Evolutionary conservation across 1,140 invertebrate genomes (phyloP).

Genomic region (Trachymyrmex cornetzi): DNA sequence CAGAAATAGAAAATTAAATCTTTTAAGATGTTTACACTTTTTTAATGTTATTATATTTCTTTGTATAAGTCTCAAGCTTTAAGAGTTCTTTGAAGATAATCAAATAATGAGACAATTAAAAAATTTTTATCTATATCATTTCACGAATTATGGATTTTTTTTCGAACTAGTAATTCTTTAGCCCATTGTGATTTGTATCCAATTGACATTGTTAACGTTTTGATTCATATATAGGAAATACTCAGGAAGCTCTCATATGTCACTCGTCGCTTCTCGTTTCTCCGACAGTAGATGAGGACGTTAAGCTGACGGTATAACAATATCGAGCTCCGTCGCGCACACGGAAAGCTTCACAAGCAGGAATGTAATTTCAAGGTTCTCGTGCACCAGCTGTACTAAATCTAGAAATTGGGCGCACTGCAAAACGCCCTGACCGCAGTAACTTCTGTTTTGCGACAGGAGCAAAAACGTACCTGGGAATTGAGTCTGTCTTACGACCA

Average conservation of each 20-base stretch:
- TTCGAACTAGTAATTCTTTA: neutral
- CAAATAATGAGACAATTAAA: neutral
- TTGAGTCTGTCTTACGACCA: neutral
- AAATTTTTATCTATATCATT: neutral
- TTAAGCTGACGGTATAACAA: conserved; percentile 44
- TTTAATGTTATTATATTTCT: neutral
- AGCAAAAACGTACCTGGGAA: neutral
- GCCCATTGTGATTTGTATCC: neutral
- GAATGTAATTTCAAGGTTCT: conserved; percentile 50
- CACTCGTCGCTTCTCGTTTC: conserved; percentile 26
- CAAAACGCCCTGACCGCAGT: conserved; percentile 12
- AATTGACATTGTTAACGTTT: conserved; percentile 6
- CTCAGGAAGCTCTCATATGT: conserved; percentile 2
- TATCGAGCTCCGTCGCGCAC: conserved; percentile 27
- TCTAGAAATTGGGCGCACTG: conserved; percentile 30
- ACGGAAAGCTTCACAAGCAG: neutral
- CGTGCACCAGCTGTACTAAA: conserved; percentile 15
- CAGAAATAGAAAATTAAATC: neutral
- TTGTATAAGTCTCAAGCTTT: neutral
- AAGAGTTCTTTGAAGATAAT: neutral
- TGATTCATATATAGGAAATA: conserved; percentile 3
- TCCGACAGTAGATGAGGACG: conserved; percentile 13
- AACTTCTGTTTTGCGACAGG: conserved; percentile 19
- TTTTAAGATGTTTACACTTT: neutral
- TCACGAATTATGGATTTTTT: neutral